Evolutionary conservation across 2,888 invertebrate genomes (phyloP), one percentile per base, ranked within the genome.

Genomic region (Gari tellinella): DNA sequence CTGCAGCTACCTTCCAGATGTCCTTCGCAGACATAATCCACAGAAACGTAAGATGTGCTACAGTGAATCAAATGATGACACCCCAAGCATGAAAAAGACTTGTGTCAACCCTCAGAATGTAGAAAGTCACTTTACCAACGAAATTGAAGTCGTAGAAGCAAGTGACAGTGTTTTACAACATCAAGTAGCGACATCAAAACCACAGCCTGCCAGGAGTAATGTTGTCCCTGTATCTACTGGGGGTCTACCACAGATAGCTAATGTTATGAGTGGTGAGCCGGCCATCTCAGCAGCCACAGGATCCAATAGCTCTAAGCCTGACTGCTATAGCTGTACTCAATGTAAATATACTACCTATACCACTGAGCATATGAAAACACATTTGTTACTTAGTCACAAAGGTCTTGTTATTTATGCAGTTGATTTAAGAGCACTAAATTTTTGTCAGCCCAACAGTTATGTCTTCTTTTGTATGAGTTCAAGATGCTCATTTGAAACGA

Each of bases 251-350:
- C 63, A 77, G 7, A 65, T 82, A 25, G 46, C 69, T 48, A 75
- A 65, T 64, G 78, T 82, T n/a, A 56, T 69, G 23, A 76, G 79
- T 66, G 72, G 74, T 7, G 43, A 65, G 14, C 12, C 62, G 45
- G 74, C 72, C 26, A 63, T 72, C 17, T 48, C 63, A 26, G 65
- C 55, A 14, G 66, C 60, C 31, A 31, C 5, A 10, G 31, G 31
- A 10, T 7, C 10, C 31, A 31, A 4, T 10, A 31, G 31, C 31
- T 7, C 31, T 10, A 31, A 31, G 31, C 31, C 31, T 31, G 31
- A 31, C 10, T 86, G 86, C 60, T 88, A 85, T 87, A 85, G 81
- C 52, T 88, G 88, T 81, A 86, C 84, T 12, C 87, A 88, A 64
- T 88, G 88, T 64, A 65, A 73, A n/a, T 88, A 84, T 70, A 83